Evolutionary conservation across 2,797 vertebrate genomes (phyloP).

Genomic region (Karalla daura): DNA sequence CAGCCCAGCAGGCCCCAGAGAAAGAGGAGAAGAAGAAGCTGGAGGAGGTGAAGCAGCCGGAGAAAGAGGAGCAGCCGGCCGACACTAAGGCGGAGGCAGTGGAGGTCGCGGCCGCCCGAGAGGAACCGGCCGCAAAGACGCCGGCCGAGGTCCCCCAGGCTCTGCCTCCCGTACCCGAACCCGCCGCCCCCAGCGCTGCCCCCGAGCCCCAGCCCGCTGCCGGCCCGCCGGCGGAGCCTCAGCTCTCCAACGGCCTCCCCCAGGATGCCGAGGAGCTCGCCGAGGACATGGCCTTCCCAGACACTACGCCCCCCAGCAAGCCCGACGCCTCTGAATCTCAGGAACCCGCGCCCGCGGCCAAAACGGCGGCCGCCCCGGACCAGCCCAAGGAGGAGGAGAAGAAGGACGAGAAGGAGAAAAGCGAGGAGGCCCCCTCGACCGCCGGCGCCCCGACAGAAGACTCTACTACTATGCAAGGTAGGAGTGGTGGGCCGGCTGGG

Average conservation of each 20-base stretch:
- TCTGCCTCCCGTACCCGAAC: conserved; percentile 40
- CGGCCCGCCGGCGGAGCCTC: conserved; percentile 80
- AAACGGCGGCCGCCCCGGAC: conserved; percentile 56
- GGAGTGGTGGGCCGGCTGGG: too few species aligned
- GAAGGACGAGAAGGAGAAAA: conserved; percentile 71
- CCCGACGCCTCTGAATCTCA: conserved; percentile 77
- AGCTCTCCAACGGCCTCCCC: conserved; percentile 87
- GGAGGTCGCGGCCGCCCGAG: conserved; percentile 40
- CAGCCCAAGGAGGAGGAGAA: conserved; percentile 26
- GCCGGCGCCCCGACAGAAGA: conserved; percentile 78
- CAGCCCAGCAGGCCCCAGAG: conserved; percentile 36
- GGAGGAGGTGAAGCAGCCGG: conserved; percentile 45
- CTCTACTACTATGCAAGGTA: conserved; percentile 88
- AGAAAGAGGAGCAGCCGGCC: conserved; percentile 51
- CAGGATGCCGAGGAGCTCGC: conserved; percentile 76
- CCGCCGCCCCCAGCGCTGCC: conserved; percentile 1
- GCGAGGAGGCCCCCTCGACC: conserved; percentile 67
- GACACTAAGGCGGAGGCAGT: conserved; percentile 22
- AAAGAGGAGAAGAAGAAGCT: conserved; percentile 48
- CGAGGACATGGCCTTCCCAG: conserved; percentile 74
- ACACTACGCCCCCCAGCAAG: conserved; percentile 82
- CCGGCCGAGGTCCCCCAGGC: conserved; percentile 40
- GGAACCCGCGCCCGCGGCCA: conserved; percentile 69
- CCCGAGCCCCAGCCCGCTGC: conserved; percentile 59
- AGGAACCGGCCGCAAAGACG: conserved; percentile 42